Base-by-base conservation (phyloP, 2,888 invertebrate genomes). In the Argyresthia goedartella region DNA sequence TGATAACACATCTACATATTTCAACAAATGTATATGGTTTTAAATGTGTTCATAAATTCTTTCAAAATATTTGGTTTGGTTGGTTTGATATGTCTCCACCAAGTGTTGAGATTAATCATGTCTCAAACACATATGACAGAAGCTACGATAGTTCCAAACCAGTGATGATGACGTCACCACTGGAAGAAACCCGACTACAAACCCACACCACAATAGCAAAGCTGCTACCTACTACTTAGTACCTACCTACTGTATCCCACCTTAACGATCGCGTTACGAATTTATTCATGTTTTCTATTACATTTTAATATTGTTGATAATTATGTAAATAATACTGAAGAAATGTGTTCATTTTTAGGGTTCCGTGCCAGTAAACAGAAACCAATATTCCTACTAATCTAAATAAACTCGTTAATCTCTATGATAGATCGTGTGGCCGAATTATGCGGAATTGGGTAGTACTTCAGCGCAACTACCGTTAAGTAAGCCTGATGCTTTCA, bases 291-390 rank as follows among this genome's bases (percentile, higher is more conserved):
- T 15, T 50, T 50, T 42, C 50, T 50, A 50, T 42, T 50, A 48
- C 48, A 48, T 15, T 48, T 15, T 36, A 48, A 48, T 34, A 14
- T 35, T 48, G 48, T 48, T 48, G 14, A n/a, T 44, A 44, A 36
- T 25, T 15, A 44, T 51, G 25, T 16, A 10, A 16, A 44, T 36
- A 43, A 44, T 44, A 51, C 45, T 51, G 46, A 36, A 46, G 47
- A 46, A 46, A 51, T 51, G 51, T 51, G 51, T 51, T 51, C 51
- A 51, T 39, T 51, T 44, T 47, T 42, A 42, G 25, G 25, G 6
- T 25, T 25, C 25, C 25, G 25, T 25, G 25, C 25, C 25, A 25
- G 25, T 25, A 25, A 4, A 25, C 25, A 25, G n/a, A 4, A 41
- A 41, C n/a, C 13, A 41, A 13, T 13, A 41, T 41, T 41, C 13